Evolutionary conservation across 2,888 invertebrate species (phyloP), one percentile per base, ranked within the genome.

Genomic region (Drosophila rellima): DNA sequence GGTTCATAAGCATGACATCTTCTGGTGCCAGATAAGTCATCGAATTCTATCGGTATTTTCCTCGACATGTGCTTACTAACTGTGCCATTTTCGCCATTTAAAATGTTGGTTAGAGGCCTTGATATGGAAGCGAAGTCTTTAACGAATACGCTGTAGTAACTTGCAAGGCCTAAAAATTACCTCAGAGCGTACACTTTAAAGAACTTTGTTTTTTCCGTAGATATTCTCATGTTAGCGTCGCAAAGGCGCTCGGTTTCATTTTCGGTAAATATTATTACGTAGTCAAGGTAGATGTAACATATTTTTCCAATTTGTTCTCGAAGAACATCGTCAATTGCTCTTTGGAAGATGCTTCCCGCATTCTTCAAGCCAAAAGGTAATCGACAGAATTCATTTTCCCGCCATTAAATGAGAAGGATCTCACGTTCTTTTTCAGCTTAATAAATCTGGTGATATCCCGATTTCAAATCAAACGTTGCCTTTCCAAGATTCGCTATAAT

Each of bases 91-190:
- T 52, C n/a, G 17, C 35, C 52, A 13, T 45, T 45, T 1, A 61
- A 7, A 3, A 52, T 33, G 5, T 51, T n/a, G 1, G 44, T 60
- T 13, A 60, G 26, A 2, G 33, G 60, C 13, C 45, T 29, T 1
- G 61, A 45, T 20, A 52, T 45, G 1, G 20, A 18, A 0, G 52
- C 61, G 5, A 52, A 52, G 4, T 52, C 52, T 13, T 52, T 61
- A 3, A 52, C 11, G 10, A 39, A 61, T 2, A 10, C 10, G 11
- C 44, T 61, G 7, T 52, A 52, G 7, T 45, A 45, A 4, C 47
- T 39, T 0, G 39, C 54, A 1, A 54, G 7, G 15, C 62, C 54
- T 0, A 54, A 10, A 15, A 54, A 45, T 3, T 13, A 54, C 10
- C 47, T 47, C 0, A 52, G 29, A 4, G 8, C 4, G 5, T 26